Evolutionary conservation across 1,140 invertebrate species (phyloP), one percentile per base, ranked within the genome.

Genomic region (Lanistes nyassanus): DNA sequence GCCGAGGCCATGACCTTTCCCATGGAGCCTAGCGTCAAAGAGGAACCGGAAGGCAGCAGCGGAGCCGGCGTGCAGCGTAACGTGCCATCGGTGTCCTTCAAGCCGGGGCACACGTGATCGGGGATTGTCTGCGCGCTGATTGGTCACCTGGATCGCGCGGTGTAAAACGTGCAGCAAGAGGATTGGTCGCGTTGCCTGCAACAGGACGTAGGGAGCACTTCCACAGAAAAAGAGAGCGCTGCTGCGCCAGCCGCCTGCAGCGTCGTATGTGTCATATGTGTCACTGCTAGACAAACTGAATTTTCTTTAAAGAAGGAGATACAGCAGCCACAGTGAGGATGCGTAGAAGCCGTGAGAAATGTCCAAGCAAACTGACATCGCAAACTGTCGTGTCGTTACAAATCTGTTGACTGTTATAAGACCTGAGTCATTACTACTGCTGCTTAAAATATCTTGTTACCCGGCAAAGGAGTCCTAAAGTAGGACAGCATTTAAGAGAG

Each of bases 1-100:
- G 84, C 86, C 56, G 90, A 91, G 70, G 84, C 82, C 51, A 79
- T 85, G 56, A 80, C 85, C 39, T 84, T 86, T 75, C 75, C 82
- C 51, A 84, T 84, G 74, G 84, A 85, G 64, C 73, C 77, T 0
- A 81, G 77, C 58, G 76, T 78, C n/a, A 76, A 78, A 42, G 80
- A 78, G 60, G 80, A 81, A n/a, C 64, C 76, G 42, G 83, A 79
- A 53, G 42, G 70, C 29, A 75, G 78, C 51, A 76, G 76, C 68
- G 62, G 66, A 16, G 47, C 66, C n/a, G 36, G 68, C 42, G 53
- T n/a, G 13, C 26, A 34, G n/a, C 68, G 81, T 36, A 76, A 81
- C 21, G 62, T 73, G 0, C 81, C 83, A 9, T 84, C 82, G n/a
- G 85, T 86, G n/a, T 84, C 83, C 62, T 86, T 86, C 79, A 85